Percentiles rank a stretch among this genome's conserved stretches.
Evolutionary conservation across 2,888 invertebrate species (phyloP).

Genomic region (Oscheius myriophilus): DNA sequence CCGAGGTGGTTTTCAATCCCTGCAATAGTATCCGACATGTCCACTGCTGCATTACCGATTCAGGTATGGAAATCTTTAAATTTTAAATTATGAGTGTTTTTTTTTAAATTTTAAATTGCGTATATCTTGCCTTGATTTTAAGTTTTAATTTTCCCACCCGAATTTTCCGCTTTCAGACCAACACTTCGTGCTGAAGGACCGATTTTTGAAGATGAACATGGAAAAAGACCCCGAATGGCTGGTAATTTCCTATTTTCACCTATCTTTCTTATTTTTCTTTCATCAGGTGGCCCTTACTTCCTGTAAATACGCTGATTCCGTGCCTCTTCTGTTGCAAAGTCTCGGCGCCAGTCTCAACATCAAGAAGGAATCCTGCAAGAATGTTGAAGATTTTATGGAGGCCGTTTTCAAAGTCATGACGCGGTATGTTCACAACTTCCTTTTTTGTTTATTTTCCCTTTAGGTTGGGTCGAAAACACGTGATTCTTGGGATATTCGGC

Average conservation of each 20-base stretch:
- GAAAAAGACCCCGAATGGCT: slow-evolving; percentile 10
- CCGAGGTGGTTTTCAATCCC: slow-evolving; percentile 8
- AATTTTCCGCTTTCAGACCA: slow-evolving; percentile 4
- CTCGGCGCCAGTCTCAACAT: slow-evolving; percentile 9
- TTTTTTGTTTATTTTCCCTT: background rate
- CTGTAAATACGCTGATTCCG: slow-evolving; percentile 19
- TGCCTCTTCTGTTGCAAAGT: slow-evolving; percentile 7
- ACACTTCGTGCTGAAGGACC: background rate
- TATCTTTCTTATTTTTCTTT: background rate
- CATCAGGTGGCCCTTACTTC: slow-evolving; percentile 9
- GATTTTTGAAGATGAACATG: slow-evolving; percentile 1
- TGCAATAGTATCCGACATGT: slow-evolving; percentile 25
- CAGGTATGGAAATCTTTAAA: slow-evolving; percentile 3
- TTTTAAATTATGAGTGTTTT: no score
- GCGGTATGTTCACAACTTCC: background rate
- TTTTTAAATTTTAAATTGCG: no score
- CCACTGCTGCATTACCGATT: slow-evolving; percentile 10
- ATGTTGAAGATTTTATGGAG: slow-evolving; percentile 9
- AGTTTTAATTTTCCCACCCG: no score
- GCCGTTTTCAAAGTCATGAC: background rate
- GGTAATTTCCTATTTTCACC: background rate
- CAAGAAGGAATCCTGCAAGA: slow-evolving; percentile 16
- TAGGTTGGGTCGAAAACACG: background rate
- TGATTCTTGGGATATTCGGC: slow-evolving; percentile 7
- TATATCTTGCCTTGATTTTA: no score